A percentile compares a stretch with the other conserved stretches of the same genome.
Evolutionary conservation across 1,140 invertebrate genomes (phyloP).

Genomic region (Heliconius nattereri): DNA sequence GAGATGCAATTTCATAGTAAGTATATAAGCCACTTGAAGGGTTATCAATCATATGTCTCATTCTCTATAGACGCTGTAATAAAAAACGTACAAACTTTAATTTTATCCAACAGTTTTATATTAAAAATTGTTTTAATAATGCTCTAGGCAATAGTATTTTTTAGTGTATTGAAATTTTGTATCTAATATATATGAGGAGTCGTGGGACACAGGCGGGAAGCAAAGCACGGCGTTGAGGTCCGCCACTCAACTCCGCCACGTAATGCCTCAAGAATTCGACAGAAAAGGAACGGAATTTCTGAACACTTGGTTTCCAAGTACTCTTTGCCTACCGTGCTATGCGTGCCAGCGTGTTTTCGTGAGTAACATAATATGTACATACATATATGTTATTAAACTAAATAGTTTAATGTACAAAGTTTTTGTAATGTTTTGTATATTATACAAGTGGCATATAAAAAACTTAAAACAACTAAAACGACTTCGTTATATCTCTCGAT

Average conservation of each 20-base stretch:
- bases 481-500: no score
- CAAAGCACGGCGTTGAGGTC: no score
- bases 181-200: neutral
- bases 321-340: neutral
- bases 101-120: constrained; percentile 6
- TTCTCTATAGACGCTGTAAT: neutral
- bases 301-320: neutral
- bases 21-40: constrained; percentile 21
- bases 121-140: constrained; percentile 10
- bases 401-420: no score
- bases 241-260: no score
- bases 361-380: no score
- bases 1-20: constrained; percentile 25
- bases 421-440: no score
- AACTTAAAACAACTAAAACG: no score
- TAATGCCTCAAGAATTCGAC: neutral
- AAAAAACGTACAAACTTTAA: neutral
- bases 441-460: no score
- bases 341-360: no score
- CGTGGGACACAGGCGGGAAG: no score
- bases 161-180: neutral
- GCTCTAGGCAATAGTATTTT: neutral
- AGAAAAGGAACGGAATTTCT: neutral
- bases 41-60: constrained; percentile 30
- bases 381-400: no score